phyloP scores from a whole-genome alignment of 2,888 invertebrate species.

The Rhaphigaster nebulosa region DNA sequence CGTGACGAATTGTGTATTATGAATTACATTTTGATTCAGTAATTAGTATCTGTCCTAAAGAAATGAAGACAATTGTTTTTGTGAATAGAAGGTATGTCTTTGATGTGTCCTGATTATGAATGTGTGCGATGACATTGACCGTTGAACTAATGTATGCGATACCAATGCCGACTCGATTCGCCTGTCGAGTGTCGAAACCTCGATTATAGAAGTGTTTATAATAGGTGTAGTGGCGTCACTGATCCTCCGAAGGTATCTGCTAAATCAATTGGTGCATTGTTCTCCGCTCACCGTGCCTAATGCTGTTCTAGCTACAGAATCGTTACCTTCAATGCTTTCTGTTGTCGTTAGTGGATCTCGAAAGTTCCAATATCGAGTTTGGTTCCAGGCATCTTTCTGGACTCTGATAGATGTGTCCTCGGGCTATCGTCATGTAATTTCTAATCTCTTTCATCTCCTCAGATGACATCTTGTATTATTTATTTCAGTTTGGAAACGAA shows the following conservation, averaged over 20 bases:
- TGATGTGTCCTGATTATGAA: not conserved
- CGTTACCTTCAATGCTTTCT: not conserved
- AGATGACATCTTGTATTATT: not conserved
- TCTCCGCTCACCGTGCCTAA: not conserved
- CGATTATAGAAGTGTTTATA: constrained; percentile 14
- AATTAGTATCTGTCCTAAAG: not conserved
- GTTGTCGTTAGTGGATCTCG: not conserved
- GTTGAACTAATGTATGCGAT: not conserved
- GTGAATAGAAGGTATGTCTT: not conserved
- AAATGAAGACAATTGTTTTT: not conserved
- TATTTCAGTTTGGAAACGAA: no score
- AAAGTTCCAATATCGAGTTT: not conserved
- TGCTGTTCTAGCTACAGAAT: not conserved
- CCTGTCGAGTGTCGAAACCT: not conserved
- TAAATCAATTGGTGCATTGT: constrained; percentile 23
- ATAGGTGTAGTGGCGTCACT: constrained; percentile 11
- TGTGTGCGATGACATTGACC: not conserved
- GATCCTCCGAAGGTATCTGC: constrained; percentile 5
- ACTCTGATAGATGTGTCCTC: not conserved
- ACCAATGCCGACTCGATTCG: not conserved
- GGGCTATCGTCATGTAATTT: not conserved
- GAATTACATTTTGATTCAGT: not conserved
- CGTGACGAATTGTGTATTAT: not conserved
- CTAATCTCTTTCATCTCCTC: not conserved
- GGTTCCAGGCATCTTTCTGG: not conserved